Evolutionary conservation across 2,113 vertebrate species (phyloP).

Genomic region (Malurus melanocephalus): DNA sequence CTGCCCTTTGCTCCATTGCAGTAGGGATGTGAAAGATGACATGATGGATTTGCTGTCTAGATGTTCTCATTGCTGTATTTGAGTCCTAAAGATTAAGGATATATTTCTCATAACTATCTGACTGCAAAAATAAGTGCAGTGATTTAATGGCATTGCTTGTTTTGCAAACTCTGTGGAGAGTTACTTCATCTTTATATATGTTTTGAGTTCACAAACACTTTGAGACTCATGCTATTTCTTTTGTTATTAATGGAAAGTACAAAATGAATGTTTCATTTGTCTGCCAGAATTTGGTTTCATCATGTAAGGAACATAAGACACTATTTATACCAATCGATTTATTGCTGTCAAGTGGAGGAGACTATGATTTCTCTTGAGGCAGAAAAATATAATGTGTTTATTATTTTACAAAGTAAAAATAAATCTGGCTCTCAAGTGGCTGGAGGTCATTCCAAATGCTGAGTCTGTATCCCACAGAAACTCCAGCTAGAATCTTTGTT

Average conservation of each 20-base stretch:
- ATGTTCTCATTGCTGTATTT: neutral
- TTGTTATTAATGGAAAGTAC: neutral
- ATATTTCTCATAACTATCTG: neutral
- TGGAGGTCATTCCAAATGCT: neutral
- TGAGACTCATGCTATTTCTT: neutral
- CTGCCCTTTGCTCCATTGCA: neutral
- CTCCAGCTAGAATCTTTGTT: neutral
- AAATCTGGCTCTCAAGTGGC: neutral
- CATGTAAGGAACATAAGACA: neutral
- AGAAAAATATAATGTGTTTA: neutral
- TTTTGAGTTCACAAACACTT: neutral
- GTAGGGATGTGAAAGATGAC: neutral
- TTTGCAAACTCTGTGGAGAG: fast-evolving
- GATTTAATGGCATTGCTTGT: neutral
- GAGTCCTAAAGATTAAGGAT: neutral
- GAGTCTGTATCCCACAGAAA: neutral
- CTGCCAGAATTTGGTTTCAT: neutral
- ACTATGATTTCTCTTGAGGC: neutral
- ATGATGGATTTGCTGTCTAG: neutral
- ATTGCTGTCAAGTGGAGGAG: neutral
- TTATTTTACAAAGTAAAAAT: neutral
- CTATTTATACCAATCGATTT: neutral
- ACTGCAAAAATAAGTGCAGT: neutral
- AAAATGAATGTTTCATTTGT: neutral
- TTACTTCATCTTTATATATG: neutral